phyloP scores from a whole-genome alignment of 1,140 invertebrate genomes.

The Zaprionus africanus region DNA sequence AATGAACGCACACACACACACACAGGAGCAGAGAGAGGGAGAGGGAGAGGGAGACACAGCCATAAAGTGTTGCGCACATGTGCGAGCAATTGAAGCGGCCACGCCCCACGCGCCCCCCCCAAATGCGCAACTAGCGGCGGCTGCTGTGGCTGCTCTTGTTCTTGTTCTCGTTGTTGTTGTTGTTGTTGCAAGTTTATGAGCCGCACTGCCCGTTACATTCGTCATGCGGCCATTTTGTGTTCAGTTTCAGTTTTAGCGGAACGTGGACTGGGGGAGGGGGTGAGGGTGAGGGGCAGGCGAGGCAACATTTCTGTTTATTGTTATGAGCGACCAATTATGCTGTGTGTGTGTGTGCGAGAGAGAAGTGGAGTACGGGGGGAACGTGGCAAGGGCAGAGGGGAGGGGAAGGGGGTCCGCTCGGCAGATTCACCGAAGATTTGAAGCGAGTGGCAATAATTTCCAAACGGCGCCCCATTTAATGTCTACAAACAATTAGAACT shows the following conservation, averaged over 20 bases:
- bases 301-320: constrained; percentile 72
- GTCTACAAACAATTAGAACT: constrained; percentile 75
- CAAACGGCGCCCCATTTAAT: constrained; percentile 69
- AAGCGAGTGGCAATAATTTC: constrained; percentile 61
- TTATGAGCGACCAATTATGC: constrained; percentile 73
- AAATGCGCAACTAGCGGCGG: constrained; percentile 44
- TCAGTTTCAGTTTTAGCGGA: constrained; percentile 12
- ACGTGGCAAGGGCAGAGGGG: not conserved
- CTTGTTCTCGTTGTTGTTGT: constrained; percentile 21
- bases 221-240: constrained; percentile 54
- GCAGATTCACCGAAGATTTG: constrained; percentile 44
- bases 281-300: not conserved
- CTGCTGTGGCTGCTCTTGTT: constrained; percentile 35
- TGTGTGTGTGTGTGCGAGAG: constrained; percentile 5
- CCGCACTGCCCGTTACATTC: constrained; percentile 60
- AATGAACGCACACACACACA: constrained; percentile 54
- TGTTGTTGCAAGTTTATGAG: constrained; percentile 74
- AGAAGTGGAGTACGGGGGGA: not conserved
- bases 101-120: constrained; percentile 43
- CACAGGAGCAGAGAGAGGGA: not conserved
- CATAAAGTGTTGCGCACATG: constrained; percentile 3
- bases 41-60: not conserved
- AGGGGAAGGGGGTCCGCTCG: not conserved
- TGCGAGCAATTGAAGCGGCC: constrained; percentile 63
- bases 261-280: no score